Conservation (phyloP, 2,113 vertebrate genomes). For the Chelonoidis abingdonii region DNA sequence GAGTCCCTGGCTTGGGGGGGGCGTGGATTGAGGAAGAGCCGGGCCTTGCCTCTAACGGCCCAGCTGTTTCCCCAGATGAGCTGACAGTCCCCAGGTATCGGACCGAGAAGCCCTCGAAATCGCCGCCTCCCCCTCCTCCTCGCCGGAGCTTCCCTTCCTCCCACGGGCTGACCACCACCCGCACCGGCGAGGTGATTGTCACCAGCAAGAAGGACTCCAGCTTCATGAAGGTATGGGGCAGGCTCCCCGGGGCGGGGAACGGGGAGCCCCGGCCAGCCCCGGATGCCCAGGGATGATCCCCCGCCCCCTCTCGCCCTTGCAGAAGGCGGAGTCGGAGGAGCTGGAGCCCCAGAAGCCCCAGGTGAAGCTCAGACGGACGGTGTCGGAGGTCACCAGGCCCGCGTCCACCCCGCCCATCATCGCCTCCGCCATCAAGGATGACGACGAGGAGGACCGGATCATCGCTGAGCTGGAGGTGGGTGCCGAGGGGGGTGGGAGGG, state of each 20-base stretch:
- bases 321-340: slow-evolving; percentile 95
- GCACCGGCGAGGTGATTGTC: slow-evolving; percentile 92
- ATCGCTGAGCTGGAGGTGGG: slow-evolving; percentile 92
- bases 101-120: slow-evolving; percentile 97
- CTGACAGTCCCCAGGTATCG: slow-evolving; percentile 93
- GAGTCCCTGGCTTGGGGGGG: rapidly evolving
- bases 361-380: slow-evolving; percentile 89
- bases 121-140: slow-evolving; percentile 93
- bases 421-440: slow-evolving; percentile 88
- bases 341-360: slow-evolving; percentile 91
- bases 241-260: rapidly evolving
- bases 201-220: slow-evolving; percentile 89
- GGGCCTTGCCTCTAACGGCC: slow-evolving; percentile 3
- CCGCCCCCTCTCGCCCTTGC: neutral
- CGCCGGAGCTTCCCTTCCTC: slow-evolving; percentile 96
- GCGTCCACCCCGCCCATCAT: slow-evolving; percentile 93
- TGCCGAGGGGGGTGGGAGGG: neutral
- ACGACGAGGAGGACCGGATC: slow-evolving; percentile 88
- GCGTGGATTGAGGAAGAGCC: neutral
- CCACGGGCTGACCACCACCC: slow-evolving; percentile 90
- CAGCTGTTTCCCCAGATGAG: slow-evolving; percentile 82
- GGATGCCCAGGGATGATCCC: rapidly evolving
- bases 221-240: slow-evolving; percentile 77
- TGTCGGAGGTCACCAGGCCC: slow-evolving; percentile 93
- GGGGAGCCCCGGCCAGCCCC: rapidly evolving